phyloP scores from a whole-genome alignment of 2,888 invertebrate species.

The Eubasilissa splendida region DNA sequence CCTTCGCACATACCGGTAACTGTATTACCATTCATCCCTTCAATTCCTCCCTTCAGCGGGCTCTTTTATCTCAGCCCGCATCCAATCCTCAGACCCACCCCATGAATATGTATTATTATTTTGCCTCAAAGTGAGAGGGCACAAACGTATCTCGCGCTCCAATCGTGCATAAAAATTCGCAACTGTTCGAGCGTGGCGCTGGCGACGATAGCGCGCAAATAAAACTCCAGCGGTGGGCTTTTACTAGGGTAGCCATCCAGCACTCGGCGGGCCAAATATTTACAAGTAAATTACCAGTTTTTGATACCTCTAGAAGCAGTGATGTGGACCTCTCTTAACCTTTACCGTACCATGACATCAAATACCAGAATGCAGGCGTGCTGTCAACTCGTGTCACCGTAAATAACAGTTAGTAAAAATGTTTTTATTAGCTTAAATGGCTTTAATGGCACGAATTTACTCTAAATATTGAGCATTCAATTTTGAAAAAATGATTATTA shows the following conservation, averaged over 20 bases:
- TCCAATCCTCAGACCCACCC: constrained; percentile 17
- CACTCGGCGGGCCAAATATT: background rate
- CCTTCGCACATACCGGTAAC: constrained; percentile 6
- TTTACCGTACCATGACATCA: too few species aligned
- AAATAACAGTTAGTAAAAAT: too few species aligned
- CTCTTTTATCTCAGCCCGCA: constrained; percentile 17
- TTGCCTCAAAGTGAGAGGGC: constrained; percentile 31
- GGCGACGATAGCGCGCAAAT: constrained; percentile 23
- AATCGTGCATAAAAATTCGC: constrained; percentile 53
- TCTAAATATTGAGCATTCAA: too few species aligned
- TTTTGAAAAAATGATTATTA: background rate
- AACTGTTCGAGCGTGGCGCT: constrained; percentile 22
- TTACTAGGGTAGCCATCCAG: background rate
- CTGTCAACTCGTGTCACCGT: too few species aligned
- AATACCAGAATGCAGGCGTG: too few species aligned
- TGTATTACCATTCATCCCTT: constrained; percentile 21
- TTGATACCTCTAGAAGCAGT: too few species aligned
- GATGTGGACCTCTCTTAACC: background rate
- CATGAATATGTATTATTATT: constrained; percentile 39
- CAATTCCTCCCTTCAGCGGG: background rate
- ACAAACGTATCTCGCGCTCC: constrained; percentile 47
- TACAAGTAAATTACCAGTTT: background rate
- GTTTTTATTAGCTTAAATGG: too few species aligned
- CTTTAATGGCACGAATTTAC: too few species aligned
- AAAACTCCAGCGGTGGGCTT: constrained; percentile 24